Conservation (phyloP, 2,888 invertebrate genomes). For the Drosophila meridionalis region DNA sequence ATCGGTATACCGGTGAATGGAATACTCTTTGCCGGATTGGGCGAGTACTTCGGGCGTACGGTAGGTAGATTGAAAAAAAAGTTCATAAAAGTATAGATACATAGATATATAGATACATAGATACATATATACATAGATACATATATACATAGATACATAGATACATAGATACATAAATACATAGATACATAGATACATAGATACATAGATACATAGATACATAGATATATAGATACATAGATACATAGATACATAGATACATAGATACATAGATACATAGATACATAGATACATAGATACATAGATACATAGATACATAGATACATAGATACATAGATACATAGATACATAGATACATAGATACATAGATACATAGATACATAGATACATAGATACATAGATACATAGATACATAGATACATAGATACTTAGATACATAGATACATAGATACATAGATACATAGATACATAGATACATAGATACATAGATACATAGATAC, state of each 20-base stretch:
- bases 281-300: neutral
- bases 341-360: too few species aligned
- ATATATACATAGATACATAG: neutral
- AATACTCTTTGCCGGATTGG: conserved; percentile 91
- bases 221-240: neutral
- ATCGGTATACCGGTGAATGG: conserved; percentile 88
- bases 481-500: too few species aligned
- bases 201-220: neutral
- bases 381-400: too few species aligned
- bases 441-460: neutral
- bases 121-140: neutral
- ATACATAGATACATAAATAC: neutral
- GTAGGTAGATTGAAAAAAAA: conserved; percentile 86
- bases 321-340: neutral
- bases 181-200: neutral
- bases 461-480: neutral
- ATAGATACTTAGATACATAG: too few species aligned
- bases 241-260: neutral
- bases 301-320: neutral
- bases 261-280: neutral
- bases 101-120: neutral
- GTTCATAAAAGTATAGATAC: neutral
- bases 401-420: too few species aligned
- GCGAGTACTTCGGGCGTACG: conserved; percentile 93
- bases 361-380: too few species aligned